Evolutionary conservation across 2,797 vertebrate genomes (phyloP), one percentile per base, ranked within the genome.

Genomic region (Helarctos malayanus): DNA sequence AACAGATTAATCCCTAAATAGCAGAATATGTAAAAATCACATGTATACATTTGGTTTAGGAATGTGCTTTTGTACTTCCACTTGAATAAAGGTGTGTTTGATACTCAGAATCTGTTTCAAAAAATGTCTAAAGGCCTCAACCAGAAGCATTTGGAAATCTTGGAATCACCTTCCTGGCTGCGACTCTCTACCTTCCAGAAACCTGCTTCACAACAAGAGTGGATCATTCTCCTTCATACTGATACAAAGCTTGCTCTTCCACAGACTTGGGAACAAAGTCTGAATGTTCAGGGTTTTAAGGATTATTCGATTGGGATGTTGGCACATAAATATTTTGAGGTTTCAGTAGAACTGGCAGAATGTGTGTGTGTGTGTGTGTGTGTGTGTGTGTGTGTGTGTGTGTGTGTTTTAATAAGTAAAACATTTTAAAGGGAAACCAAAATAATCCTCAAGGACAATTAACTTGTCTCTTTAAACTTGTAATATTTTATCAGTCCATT

Each of bases 41-140:
- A 83, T 96, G 96, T 97, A 95, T 91, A 79, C 94, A 76, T 97
- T 97, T 97, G 95, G 78, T 97, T 97, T 97, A 96, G 90, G 90
- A 98, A 96, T 96, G 92, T 98, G 92, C 97, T 97, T 97, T 97
- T 97, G 93, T 98, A 97, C 61, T 82, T 95, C 87, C 84, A 91
- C 89, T 96, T 97, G 97, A 97, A 97, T 98, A 97, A 98, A 98
- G 85, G 69, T 95, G 61, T 97, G 94, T 96, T 97, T 96, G 87
- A 65, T 91, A 89, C 75, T 98, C 79, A 96, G 86, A 97, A 90
- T 94, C 52, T 97, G 91, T 97, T 97, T 95, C 47, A 97, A 97
- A 83, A 89, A 76, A 96, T 89, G 90, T 92, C 38, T 80, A 45
- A 85, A 96, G 68, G 69, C 68, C 59, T 93, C 73, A 81, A 71